Evolutionary conservation across 2,888 invertebrate species (phyloP).

Genomic region (Ceraclea dissimilis): DNA sequence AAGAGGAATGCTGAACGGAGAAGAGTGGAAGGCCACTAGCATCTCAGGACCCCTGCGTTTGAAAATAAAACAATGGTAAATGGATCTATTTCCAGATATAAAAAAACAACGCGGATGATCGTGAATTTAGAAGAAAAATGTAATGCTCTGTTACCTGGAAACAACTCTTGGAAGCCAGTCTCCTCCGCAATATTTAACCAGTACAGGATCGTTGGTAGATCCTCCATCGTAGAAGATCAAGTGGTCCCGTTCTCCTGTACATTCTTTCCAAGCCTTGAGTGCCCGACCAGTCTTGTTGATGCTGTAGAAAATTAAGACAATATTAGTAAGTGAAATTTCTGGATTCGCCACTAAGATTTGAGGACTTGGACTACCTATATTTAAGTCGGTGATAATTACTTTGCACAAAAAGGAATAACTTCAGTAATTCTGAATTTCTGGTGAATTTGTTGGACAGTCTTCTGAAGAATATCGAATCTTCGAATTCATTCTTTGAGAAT

Average conservation of each 20-base stretch:
- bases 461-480: no score
- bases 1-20: conserved; percentile 73
- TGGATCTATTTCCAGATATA: no score
- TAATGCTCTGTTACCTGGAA: conserved; percentile 50
- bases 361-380: no score
- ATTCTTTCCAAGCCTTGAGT: conserved; percentile 75
- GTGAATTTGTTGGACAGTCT: no score
- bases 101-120: no score
- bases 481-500: no score
- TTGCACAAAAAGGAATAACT: no score
- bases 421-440: no score
- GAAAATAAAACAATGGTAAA: neutral
- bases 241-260: conserved; percentile 74
- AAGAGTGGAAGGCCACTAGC: conserved; percentile 82
- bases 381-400: no score
- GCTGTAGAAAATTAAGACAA: conserved; percentile 32
- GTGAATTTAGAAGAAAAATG: no score
- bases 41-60: conserved; percentile 70
- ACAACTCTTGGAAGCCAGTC: conserved; percentile 76
- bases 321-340: no score
- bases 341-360: no score
- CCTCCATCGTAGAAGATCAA: conserved; percentile 82
- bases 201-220: conserved; percentile 71
- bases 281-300: conserved; percentile 64
- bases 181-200: conserved; percentile 83